Evolutionary conservation across 2,113 vertebrate genomes (phyloP).

Genomic region (Mungos mungo): DNA sequence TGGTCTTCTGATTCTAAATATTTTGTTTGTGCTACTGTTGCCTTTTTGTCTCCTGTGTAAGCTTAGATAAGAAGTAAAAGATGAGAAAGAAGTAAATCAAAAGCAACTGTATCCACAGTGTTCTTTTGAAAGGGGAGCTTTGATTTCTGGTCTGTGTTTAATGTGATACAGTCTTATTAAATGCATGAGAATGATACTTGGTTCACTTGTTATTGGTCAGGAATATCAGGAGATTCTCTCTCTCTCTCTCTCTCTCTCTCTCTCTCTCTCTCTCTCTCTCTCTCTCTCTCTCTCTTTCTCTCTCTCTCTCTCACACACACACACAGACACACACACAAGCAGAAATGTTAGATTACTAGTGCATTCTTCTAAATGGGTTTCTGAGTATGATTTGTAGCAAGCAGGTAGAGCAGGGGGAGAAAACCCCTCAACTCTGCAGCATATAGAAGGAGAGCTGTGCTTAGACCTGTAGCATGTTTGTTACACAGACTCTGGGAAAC

Average conservation of each 20-base stretch:
- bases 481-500: slow-evolving; percentile 10
- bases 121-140: background rate
- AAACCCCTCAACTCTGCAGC: background rate
- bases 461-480: background rate
- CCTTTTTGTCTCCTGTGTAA: background rate
- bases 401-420: background rate
- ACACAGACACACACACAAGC: too few species aligned
- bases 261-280: too few species aligned
- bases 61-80: background rate
- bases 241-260: too few species aligned
- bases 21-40: background rate
- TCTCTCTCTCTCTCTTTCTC: too few species aligned
- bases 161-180: background rate
- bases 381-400: background rate
- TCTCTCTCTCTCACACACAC: too few species aligned
- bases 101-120: background rate
- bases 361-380: background rate
- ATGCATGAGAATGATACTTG: background rate
- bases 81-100: background rate
- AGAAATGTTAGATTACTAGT: background rate
- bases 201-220: background rate
- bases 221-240: background rate
- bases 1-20: background rate
- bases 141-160: background rate
- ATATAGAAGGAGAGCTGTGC: background rate